Conservation (phyloP, 2,113 vertebrate species). For the Aphyosemion australe region DNA sequence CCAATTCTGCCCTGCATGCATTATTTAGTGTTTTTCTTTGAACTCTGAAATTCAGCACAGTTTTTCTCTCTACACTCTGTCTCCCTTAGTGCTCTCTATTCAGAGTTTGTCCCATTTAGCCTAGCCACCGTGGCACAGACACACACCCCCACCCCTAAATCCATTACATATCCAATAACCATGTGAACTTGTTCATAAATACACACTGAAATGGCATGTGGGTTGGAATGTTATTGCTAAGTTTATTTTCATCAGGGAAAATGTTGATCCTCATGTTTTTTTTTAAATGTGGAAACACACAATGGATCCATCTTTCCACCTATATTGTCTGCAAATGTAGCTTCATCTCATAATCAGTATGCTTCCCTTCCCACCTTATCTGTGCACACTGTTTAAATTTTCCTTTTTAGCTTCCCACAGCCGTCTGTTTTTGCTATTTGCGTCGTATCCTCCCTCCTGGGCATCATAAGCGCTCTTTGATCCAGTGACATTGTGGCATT, state of each 20-base stretch:
- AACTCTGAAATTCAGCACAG: slow-evolving; percentile 77
- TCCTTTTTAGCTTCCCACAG: slow-evolving; percentile 36
- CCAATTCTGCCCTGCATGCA: slow-evolving; percentile 79
- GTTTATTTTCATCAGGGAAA: slow-evolving; percentile 35
- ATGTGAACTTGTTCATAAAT: slow-evolving; percentile 47
- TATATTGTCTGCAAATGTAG: slow-evolving; percentile 15
- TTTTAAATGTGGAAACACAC: slow-evolving; percentile 5
- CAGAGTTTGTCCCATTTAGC: slow-evolving; percentile 76
- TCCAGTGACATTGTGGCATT: slow-evolving; percentile 64
- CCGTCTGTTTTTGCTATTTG: slow-evolving; percentile 28
- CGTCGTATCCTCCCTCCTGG: slow-evolving; percentile 38
- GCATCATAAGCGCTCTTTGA: slow-evolving; percentile 60
- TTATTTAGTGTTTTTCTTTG: slow-evolving; percentile 82
- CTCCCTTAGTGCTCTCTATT: slow-evolving; percentile 65
- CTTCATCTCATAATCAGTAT: slow-evolving; percentile 25
- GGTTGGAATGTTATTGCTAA: slow-evolving; percentile 21
- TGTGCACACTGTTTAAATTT: slow-evolving; percentile 30
- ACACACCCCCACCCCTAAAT: background rate
- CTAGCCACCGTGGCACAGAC: slow-evolving; percentile 55
- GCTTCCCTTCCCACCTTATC: slow-evolving; percentile 18
- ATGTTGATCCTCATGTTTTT: slow-evolving; percentile 21
- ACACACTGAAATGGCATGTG: slow-evolving; percentile 42
- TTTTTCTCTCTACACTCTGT: slow-evolving; percentile 54
- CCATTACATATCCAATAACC: slow-evolving; percentile 57
- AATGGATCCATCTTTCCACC: slow-evolving; percentile 17